Base-by-base conservation (phyloP, 2,888 invertebrate species). In the Dione vanillae region DNA sequence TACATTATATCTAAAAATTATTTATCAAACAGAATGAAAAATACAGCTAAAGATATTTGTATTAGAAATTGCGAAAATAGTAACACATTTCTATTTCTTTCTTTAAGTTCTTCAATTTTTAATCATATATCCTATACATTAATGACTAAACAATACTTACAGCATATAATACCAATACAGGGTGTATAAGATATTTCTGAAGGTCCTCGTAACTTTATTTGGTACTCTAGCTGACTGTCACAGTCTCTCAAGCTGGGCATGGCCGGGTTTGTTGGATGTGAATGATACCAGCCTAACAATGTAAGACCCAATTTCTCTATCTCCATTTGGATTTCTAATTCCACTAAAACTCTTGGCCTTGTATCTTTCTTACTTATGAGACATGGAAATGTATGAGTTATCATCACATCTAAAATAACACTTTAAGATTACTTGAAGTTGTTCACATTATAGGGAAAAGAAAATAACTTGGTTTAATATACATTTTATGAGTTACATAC, bases 201-300 rank as follows among this genome's bases (percentile, higher is more conserved):
- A 3, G 96, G 95, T 3, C 98, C 98, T 80, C 98, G 97, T 97
- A 99, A 97, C 84, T 96, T 96, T 69, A 99, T 97, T 90, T 99
- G 98, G 90, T 98, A 98, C 81, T 98, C 98, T 75, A 99, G 91
- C 88, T 99, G 99, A 70, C 97, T 96, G 84, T 98, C 98, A 70
- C 98, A 97, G 85, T 99, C 99, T 67, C 97, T 94, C 71, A 95
- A 94, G 80, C 96, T 98, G 74, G 98, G 99, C 80, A 97, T 97
- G 0, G 98, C 97, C 68, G 97, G 96, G 76, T 96, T 96, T 67
- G 96, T 95, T 0, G 98, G 98, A 91, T 99, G 98, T 11, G 98
- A 98, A 89, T 99, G 99, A 90, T 98, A 99, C 98, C 98, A 99
- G 9, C 99, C 98, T 5, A 98, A 96, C 10, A 98, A 90, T 6